Base-by-base conservation (phyloP, 2,113 vertebrate species). In the Pygathrix nemaeus region DNA sequence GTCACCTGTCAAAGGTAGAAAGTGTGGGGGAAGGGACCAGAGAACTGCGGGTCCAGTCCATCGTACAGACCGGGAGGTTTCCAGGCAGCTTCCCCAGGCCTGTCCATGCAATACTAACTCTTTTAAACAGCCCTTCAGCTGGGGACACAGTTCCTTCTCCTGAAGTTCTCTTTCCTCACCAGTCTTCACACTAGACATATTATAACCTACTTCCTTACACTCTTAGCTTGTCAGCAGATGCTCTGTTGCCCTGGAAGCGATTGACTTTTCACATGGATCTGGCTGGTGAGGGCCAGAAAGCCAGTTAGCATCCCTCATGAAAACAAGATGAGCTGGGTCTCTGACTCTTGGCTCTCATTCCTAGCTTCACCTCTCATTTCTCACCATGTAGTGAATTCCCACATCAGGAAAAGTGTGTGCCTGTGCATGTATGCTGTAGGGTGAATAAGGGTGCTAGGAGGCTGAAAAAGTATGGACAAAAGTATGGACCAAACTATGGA, bases 1-100 rank as follows among this genome's bases (percentile, higher is more conserved):
- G 68, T 79, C 55, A 57, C 82, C 93, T 95, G 92, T 79, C 38
- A 12, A 79, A 94, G 82, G 95, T 2, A 80, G 92, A 76, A 83
- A 84, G 80, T 38, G 3, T 14, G 17, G 72, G 55, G 23, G 66
- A 3, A 72, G 35, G 57, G 76, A 35, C 12, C 4, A 32, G 64
- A 61, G 76, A 50, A 52, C 32, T 16, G 4, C 0, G 0, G 32
- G 89, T 90, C 52, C 91, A 83, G 72, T 55, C 84, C 12, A 10
- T 18, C 0, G 2, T 7, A 8, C 52, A 88, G 90, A 45, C 23
- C 50, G 57, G 52, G 59, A 84, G 82, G 59, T 55, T 52, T 23
- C 59, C 38, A 32, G 92, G 72, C 38, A 59, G 88, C 38, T 38
- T 68, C 50, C 11, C 21, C 4, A 16, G 0, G 25, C 50, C 76